Evolutionary conservation across 1,140 invertebrate genomes (phyloP).

Genomic region (Polyergus mexicanus): DNA sequence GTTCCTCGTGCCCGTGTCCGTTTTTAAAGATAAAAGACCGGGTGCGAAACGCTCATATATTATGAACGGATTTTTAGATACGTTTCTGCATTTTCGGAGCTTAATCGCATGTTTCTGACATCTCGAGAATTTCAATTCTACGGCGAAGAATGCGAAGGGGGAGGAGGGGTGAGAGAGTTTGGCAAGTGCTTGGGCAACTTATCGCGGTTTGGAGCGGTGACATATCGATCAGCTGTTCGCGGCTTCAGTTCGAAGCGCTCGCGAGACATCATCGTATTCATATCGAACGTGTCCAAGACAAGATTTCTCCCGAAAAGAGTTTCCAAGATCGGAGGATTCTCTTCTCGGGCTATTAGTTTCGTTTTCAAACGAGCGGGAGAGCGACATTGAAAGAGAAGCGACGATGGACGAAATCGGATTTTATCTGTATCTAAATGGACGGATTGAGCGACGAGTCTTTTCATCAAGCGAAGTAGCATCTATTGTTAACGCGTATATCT

Average conservation of each 20-base stretch:
- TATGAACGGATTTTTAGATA: no score
- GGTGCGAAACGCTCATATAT: background rate
- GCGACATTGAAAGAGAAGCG: background rate
- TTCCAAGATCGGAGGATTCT: background rate
- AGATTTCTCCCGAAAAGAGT: conserved; percentile 18
- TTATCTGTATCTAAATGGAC: conserved; percentile 2
- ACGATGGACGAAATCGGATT: conserved; percentile 6
- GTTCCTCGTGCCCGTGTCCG: background rate
- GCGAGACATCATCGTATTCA: conserved; percentile 24
- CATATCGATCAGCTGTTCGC: conserved; percentile 43
- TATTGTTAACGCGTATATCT: conserved; percentile 28
- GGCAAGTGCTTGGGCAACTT: conserved; percentile 37
- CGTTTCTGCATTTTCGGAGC: no score
- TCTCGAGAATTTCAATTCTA: conserved; percentile 50
- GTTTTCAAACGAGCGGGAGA: background rate
- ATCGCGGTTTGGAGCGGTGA: conserved; percentile 39
- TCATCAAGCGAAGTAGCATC: conserved; percentile 3
- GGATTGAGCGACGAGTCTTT: background rate
- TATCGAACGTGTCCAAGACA: conserved; percentile 1
- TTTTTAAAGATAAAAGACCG: background rate
- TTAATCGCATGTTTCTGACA: conserved; percentile 11
- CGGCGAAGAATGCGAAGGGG: conserved; percentile 29
- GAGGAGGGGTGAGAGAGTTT: background rate
- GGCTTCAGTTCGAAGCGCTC: conserved; percentile 27
- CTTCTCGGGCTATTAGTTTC: conserved; percentile 3